These are phyloP conservation scores for Hylyphantes graminicola DNA, from an alignment of 1,140 invertebrate genomes.

Conservation along the genomic window DNA sequence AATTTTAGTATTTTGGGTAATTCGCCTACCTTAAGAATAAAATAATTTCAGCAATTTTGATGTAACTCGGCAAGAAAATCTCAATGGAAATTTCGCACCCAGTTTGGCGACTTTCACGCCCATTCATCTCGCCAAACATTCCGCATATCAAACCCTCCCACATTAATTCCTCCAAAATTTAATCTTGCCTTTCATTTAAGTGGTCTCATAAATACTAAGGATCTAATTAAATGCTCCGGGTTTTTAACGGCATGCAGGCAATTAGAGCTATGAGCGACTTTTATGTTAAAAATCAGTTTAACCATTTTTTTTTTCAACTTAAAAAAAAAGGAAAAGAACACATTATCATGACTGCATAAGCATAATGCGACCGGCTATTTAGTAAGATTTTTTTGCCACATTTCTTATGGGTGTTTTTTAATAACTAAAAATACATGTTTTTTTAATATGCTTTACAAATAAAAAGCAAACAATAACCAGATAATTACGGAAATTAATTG, in stretches of 20 bases:
- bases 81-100: not conserved
- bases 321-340: slow-evolving; percentile 24
- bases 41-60: not conserved
- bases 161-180: slow-evolving; percentile 48
- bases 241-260: slow-evolving; percentile 48
- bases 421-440: too few species aligned
- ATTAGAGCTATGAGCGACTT: slow-evolving; percentile 27
- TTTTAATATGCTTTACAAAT: too few species aligned
- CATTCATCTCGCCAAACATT: slow-evolving; percentile 21
- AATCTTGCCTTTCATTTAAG: slow-evolving; percentile 42
- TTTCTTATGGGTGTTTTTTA: too few species aligned
- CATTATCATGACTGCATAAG: slow-evolving; percentile 23
- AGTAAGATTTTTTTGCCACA: too few species aligned
- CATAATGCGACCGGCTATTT: slow-evolving; percentile 17
- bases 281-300: slow-evolving; percentile 18
- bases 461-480: too few species aligned
- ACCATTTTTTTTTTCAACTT: slow-evolving; percentile 9
- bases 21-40: too few species aligned
- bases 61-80: not conserved
- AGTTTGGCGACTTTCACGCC: not conserved
- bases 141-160: slow-evolving; percentile 11
- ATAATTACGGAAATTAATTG: too few species aligned
- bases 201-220: slow-evolving; percentile 28
- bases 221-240: slow-evolving; percentile 48
- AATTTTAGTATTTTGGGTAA: too few species aligned